Evolutionary conservation across 2,888 invertebrate species (phyloP).

Genomic region (Epinotia demarniana): DNA sequence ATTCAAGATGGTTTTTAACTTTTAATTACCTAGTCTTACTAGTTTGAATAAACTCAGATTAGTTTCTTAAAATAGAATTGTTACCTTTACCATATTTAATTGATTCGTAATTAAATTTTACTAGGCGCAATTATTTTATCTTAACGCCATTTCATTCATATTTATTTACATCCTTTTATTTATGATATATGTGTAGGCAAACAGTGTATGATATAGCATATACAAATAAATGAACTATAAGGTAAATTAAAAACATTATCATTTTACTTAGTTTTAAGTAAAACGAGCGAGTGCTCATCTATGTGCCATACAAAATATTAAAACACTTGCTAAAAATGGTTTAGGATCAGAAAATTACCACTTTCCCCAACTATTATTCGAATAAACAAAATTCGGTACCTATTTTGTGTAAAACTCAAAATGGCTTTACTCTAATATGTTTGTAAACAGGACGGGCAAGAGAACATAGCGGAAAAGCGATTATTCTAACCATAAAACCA

Average conservation of each 20-base stretch:
- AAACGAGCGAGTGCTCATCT: not conserved
- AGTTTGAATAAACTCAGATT: not conserved
- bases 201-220: too few species aligned
- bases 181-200: not conserved
- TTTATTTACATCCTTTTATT: not conserved
- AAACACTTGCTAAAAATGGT: not conserved
- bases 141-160: not conserved
- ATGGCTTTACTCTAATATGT: not conserved
- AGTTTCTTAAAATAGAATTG: not conserved
- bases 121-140: not conserved
- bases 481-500: not conserved
- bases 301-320: not conserved
- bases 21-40: not conserved
- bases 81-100: not conserved
- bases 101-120: not conserved
- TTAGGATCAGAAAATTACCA: not conserved
- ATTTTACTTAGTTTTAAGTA: not conserved
- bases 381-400: not conserved
- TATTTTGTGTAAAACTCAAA: not conserved
- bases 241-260: not conserved
- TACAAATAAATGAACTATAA: not conserved
- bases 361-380: not conserved
- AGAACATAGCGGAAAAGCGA: not conserved
- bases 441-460: constrained; percentile 17
- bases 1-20: not conserved